Percentiles rank a stretch among this genome's conserved stretches.
These are phyloP conservation scores for Ecdyonurus torrentis DNA, from an alignment of 2,888 invertebrate genomes.

Conservation along the genomic window DNA sequence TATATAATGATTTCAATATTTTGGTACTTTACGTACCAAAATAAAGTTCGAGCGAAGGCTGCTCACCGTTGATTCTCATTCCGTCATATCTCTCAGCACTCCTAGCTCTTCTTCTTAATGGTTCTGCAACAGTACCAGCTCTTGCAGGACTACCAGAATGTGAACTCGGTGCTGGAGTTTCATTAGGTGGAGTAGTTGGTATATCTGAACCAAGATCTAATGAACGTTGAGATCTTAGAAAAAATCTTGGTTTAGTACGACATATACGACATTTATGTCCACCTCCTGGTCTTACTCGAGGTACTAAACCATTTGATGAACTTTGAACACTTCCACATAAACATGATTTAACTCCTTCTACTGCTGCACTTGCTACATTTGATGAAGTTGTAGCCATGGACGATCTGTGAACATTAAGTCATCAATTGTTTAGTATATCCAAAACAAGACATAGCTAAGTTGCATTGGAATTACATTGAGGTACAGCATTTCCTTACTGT, in stretches of 20 bases:
- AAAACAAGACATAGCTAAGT: too few species aligned
- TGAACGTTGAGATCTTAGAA: not conserved
- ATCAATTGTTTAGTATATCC: too few species aligned
- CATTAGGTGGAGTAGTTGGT: not conserved
- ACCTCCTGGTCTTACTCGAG: not conserved
- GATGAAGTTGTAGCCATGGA: too few species aligned
- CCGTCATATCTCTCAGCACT: constrained; percentile 20
- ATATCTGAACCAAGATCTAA: not conserved
- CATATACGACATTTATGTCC: not conserved
- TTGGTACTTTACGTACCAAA: too few species aligned
- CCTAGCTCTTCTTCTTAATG: constrained; percentile 15
- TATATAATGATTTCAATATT: too few species aligned
- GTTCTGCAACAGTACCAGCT: not conserved
- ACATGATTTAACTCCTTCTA: not conserved
- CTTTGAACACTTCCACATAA: not conserved
- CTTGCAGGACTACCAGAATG: not conserved
- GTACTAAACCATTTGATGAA: too few species aligned
- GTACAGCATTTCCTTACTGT: too few species aligned
- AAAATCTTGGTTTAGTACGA: not conserved
- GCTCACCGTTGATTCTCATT: constrained; percentile 15
- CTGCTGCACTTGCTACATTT: too few species aligned
- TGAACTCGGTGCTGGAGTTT: too few species aligned
- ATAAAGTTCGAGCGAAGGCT: not conserved
- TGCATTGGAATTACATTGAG: too few species aligned
- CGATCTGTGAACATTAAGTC: too few species aligned